Conservation (phyloP, 1,140 invertebrate genomes). For the Littorina saxatilis region DNA sequence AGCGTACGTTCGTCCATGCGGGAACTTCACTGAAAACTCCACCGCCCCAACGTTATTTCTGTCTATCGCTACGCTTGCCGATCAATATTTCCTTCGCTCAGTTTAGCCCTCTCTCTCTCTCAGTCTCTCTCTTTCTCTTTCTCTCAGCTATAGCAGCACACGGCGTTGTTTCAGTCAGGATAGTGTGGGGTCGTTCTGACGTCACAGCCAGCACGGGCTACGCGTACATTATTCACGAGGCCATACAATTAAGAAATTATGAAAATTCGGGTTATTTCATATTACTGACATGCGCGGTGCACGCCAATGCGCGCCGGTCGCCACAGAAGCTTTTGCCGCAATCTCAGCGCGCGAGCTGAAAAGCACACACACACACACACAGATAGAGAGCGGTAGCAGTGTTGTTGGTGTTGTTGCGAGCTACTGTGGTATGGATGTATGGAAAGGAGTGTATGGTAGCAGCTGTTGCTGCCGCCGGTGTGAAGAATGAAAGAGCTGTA, state of each 20-base stretch:
- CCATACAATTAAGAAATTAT: constrained; percentile 58
- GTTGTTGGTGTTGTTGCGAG: neutral
- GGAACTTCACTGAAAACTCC: constrained; percentile 2
- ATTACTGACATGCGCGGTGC: constrained; percentile 43
- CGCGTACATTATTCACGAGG: constrained; percentile 45
- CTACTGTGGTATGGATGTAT: neutral
- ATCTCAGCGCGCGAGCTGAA: too few species aligned
- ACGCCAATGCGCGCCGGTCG: neutral
- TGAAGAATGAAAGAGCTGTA: neutral
- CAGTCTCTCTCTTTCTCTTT: neutral
- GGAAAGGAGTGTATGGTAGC: neutral
- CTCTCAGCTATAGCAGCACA: neutral
- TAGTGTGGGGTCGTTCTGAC: constrained; percentile 41
- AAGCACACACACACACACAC: too few species aligned
- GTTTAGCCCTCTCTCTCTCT: neutral
- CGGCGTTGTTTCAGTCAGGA: constrained; percentile 10
- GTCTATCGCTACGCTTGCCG: neutral
- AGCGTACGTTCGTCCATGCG: constrained; percentile 7
- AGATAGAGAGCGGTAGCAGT: neutral
- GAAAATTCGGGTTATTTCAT: constrained; percentile 58
- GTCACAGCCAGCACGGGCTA: constrained; percentile 51
- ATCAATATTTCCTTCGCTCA: neutral
- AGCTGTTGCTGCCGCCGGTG: neutral
- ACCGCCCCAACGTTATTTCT: constrained; percentile 7
- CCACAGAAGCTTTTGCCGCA: neutral